phyloP scores from a whole-genome alignment of 2,888 invertebrate genomes.

The Leptarthrus brevirostris region DNA sequence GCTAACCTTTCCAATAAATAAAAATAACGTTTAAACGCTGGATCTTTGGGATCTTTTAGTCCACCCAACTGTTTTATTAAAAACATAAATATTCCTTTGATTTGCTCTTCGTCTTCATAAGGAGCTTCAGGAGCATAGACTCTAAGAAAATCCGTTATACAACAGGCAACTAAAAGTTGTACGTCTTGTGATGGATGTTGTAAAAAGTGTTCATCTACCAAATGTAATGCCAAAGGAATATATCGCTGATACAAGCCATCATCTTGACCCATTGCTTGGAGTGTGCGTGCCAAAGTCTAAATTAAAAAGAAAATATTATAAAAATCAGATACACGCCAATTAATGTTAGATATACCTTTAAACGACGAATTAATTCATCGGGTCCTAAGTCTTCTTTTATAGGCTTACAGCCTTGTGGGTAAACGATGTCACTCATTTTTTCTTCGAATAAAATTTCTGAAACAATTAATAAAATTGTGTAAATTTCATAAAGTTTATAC shows the following conservation, averaged over 20 bases:
- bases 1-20: conserved; percentile 96
- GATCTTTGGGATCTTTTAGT: conserved; percentile 94
- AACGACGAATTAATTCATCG: conserved; percentile 93
- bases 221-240: conserved; percentile 89
- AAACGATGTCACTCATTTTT: conserved; percentile 85
- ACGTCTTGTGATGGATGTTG: conserved; percentile 92
- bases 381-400: conserved; percentile 94
- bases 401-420: conserved; percentile 95
- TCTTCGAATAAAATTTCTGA: background rate
- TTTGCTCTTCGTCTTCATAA: conserved; percentile 94
- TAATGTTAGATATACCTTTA: conserved; percentile 86
- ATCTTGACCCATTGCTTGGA: conserved; percentile 97
- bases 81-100: conserved; percentile 91
- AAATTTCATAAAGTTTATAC: no score
- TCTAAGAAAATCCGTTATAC: conserved; percentile 95
- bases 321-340: no score
- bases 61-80: conserved; percentile 93
- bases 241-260: conserved; percentile 93
- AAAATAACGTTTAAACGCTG: conserved; percentile 97
- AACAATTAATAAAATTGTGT: conserved; percentile 1
- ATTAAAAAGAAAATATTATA: conserved; percentile 49
- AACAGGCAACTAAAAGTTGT: conserved; percentile 93
- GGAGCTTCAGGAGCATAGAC: conserved; percentile 98
- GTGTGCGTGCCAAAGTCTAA: conserved; percentile 89
- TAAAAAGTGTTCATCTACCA: conserved; percentile 93